Evolutionary conservation across 2,888 invertebrate species (phyloP), one percentile per base, ranked within the genome.

Genomic region (Leptothorax acervorum): DNA sequence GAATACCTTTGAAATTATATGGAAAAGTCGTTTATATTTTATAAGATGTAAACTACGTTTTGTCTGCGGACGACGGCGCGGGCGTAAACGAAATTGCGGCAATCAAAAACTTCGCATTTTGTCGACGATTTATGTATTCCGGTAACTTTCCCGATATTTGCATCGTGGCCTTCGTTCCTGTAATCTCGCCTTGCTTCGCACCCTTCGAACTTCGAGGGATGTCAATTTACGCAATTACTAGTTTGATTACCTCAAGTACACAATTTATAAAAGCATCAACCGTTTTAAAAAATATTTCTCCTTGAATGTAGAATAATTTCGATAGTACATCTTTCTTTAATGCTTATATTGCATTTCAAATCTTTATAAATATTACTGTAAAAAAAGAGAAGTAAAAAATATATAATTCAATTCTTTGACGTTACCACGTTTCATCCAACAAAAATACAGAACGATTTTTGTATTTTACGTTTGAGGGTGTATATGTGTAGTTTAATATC

Each of bases 191-290:
- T 42, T 28, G 35, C 23, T 35, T 63, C 35, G 23, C 51, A 51
- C 39, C 65, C 75, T 51, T 51, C 28, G 15, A 65, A 51, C 39
- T 60, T 28, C 23, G 39, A 23, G 39, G 2, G 23, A 23, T 18
- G 75, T 23, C 65, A 76, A 76, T 76, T 76, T 76, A 51, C 51
- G 28, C 75, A 76, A 76, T 65, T 51, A 65, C 18, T 18, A 28
- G 23, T 35, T 35, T 23, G 51, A 65, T 35, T 39, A 6, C 6
- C 65, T 35, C 62, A 18, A n/a, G 8, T 23, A 48, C 28, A 23
- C 35, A n/a, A 75, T 18, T 48, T 23, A 65, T 63, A 51, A 63
- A 51, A 39, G 45, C 39, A 35, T 63, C n/a, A 35, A 15, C 2
- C n/a, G 4, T n/a, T 74, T 74, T 35, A 9, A 62, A 51, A 39